Base-by-base conservation (phyloP, 64 coral and sea anemone species). In the Cladopsammia gracilis region DNA sequence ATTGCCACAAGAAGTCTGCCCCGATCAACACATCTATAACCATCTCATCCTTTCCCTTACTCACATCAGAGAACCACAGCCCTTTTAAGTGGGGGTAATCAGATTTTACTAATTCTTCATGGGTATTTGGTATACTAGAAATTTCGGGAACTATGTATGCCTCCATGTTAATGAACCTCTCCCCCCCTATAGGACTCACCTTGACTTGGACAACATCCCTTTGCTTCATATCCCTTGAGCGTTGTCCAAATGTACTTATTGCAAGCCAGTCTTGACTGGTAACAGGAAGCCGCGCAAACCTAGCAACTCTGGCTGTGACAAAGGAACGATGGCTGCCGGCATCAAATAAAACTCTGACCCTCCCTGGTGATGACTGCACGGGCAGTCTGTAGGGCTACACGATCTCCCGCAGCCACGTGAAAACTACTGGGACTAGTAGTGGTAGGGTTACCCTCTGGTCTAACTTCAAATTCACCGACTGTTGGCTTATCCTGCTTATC, bases 341-440 rank as follows among this genome's bases (percentile, higher is more conserved):
- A 61, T 92, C 79, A 75, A 84, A 92, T 72, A 85, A 75, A 19
- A 58, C 89, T 67, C 89, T 91, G 20, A 89, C 18, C 56, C 80
- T 54, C 90, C 71, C 70, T 57, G n/a, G n/a, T n/a, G n/a, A n/a
- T n/a, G n/a, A n/a, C n/a, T 34, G 50, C 62, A 60, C 12, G 53
- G 2, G 53, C 53, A 10, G 53, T 56, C 53, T 56, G 53, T 1
- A 56, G 53, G 53, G 53, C 53, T 56, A 56, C 12, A 7, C 5
- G 7, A 56, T 12, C 7, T 56, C 12, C 53, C 7, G 53, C 12
- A 56, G 0, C 53, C 53, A 56, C 53, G 12, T 10, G 53, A 10
- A 10, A 12, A 6, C 1, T 12, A 1, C 53, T 56, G 53, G 12
- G 7, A 12, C 12, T 56, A 56, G 7, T 56, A 10, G 7, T 12